phyloP scores from a whole-genome alignment of 2,797 vertebrate species.

The Merluccius polli region DNA sequence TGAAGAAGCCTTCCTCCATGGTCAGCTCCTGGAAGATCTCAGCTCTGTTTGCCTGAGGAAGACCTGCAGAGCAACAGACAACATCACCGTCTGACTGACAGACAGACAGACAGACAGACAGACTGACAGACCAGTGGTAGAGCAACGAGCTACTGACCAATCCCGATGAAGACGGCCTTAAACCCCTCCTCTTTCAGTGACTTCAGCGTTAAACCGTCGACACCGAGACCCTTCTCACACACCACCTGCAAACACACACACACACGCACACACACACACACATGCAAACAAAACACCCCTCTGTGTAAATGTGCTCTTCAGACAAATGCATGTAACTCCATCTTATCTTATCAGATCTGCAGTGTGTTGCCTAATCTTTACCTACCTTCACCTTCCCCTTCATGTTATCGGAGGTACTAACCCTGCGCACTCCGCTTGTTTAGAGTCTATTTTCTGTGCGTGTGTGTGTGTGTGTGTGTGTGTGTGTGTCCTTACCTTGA shows the following conservation, averaged over 20 bases:
- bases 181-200: conserved; percentile 82
- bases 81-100: conserved; percentile 26
- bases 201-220: conserved; percentile 78
- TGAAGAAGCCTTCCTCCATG: conserved; percentile 86
- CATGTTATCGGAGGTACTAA: not conserved
- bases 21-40: conserved; percentile 80
- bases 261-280: not conserved
- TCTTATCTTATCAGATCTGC: not conserved
- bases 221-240: conserved; percentile 80
- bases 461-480: not conserved
- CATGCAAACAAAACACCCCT: not conserved
- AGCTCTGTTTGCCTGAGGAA: conserved; percentile 88
- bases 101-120: conserved; percentile 13
- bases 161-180: conserved; percentile 85
- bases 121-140: not conserved
- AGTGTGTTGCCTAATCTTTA: not conserved
- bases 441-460: not conserved
- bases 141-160: conserved; percentile 77
- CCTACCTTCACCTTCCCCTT: too few species aligned
- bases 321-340: not conserved
- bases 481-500: conserved; percentile 79
- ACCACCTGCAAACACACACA: conserved; percentile 70
- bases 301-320: not conserved
- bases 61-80: conserved; percentile 67
- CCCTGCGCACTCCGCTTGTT: not conserved